Percentiles rank a stretch among this genome's conserved stretches.
These are phyloP conservation scores for Urechis unicinctus DNA, from an alignment of 2,888 invertebrate species.

Conservation along the genomic window DNA sequence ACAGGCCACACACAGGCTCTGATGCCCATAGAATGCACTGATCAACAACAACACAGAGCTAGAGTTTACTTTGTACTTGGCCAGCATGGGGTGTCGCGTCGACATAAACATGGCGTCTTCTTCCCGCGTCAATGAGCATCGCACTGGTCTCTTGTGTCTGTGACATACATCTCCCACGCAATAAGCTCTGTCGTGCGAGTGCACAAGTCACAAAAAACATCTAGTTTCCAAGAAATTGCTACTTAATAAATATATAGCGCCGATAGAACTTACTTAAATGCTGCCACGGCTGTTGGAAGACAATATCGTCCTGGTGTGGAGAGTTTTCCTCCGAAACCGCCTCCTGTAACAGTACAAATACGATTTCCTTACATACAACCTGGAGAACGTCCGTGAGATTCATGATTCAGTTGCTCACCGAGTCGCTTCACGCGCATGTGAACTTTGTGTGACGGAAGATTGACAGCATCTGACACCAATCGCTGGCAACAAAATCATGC, in stretches of 20 bases:
- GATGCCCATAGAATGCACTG: no score
- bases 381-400: no score
- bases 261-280: constrained; percentile 61
- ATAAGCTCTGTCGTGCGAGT: no score
- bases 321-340: constrained; percentile 95
- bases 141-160: constrained; percentile 74
- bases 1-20: no score
- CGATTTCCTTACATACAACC: no score
- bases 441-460: constrained; percentile 65
- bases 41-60: no score
- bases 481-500: no score
- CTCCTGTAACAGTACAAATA: constrained; percentile 53
- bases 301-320: constrained; percentile 61
- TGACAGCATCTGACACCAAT: constrained; percentile 64
- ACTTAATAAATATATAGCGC: no score
- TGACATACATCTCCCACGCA: no score
- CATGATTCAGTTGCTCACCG: no score
- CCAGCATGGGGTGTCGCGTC: constrained; percentile 79
- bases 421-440: constrained; percentile 74
- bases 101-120: constrained; percentile 90
- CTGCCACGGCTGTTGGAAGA: constrained; percentile 78
- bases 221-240: no score
- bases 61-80: constrained; percentile 77
- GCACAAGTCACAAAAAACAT: no score
- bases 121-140: constrained; percentile 82